Evolutionary conservation across 2,113 vertebrate genomes (phyloP).

Genomic region (Sterrhoptilus dennistouni): DNA sequence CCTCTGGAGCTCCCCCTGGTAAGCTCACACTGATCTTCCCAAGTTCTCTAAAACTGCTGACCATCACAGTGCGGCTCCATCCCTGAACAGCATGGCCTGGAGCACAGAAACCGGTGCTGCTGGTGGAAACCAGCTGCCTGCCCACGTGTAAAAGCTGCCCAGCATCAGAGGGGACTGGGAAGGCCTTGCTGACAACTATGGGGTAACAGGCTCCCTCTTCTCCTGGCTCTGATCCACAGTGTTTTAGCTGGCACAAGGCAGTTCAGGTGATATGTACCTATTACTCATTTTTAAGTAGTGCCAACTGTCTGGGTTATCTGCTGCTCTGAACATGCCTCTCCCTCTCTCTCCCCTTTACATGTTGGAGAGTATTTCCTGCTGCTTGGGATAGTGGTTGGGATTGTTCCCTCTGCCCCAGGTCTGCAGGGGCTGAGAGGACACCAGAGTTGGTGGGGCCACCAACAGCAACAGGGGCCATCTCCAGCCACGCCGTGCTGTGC

Average conservation of each 20-base stretch:
- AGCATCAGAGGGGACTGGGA: neutral
- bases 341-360: neutral
- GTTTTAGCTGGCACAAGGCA: neutral
- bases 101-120: neutral
- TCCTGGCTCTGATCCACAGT: neutral
- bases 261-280: neutral
- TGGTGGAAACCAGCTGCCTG: neutral
- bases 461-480: neutral
- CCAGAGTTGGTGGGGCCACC: rapidly evolving
- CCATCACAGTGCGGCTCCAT: neutral
- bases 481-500: neutral
- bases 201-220: neutral
- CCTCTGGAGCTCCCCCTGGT: neutral
- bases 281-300: neutral
- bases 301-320: neutral
- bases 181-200: neutral
- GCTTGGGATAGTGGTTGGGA: neutral
- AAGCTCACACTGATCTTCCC: neutral
- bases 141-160: neutral
- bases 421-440: neutral
- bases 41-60: neutral
- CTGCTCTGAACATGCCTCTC: neutral
- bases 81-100: neutral
- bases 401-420: neutral
- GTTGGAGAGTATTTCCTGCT: neutral